Conservation (phyloP, 2,888 invertebrate species). For the Glyphotaelius pellucidus region DNA sequence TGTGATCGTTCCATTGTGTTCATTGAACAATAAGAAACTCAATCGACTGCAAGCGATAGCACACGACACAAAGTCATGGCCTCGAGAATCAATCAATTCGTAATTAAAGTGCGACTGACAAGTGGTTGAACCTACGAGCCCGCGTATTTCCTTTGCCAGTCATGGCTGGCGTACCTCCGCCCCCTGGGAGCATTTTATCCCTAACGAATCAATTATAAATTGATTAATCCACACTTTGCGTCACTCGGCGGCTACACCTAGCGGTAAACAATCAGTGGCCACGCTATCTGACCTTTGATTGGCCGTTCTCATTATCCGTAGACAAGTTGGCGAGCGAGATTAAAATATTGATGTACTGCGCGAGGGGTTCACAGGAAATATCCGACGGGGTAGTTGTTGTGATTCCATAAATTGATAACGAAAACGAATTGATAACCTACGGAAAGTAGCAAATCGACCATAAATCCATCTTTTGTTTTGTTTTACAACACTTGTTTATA, state of each 20-base stretch:
- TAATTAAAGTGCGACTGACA: not conserved
- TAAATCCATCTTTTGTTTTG: too few relatives aligned
- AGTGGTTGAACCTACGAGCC: not conserved
- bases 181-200: conserved; percentile 50
- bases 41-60: not conserved
- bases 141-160: not conserved
- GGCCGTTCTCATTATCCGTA: conserved; percentile 20
- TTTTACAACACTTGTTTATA: too few relatives aligned
- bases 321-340: not conserved
- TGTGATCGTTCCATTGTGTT: not conserved
- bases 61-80: not conserved
- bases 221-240: conserved; percentile 61
- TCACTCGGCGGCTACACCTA: conserved; percentile 26
- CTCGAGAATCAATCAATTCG: not conserved
- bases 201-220: conserved; percentile 63
- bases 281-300: conserved; percentile 47
- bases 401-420: too few relatives aligned
- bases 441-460: not conserved
- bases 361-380: not conserved
- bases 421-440: not conserved
- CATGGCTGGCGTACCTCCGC: not conserved
- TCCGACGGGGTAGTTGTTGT: not conserved
- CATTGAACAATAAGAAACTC: not conserved
- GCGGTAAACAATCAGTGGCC: conserved; percentile 39
- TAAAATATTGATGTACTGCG: not conserved